Base-by-base conservation (phyloP, 2,888 invertebrate species). In the Agrochola macilenta region DNA sequence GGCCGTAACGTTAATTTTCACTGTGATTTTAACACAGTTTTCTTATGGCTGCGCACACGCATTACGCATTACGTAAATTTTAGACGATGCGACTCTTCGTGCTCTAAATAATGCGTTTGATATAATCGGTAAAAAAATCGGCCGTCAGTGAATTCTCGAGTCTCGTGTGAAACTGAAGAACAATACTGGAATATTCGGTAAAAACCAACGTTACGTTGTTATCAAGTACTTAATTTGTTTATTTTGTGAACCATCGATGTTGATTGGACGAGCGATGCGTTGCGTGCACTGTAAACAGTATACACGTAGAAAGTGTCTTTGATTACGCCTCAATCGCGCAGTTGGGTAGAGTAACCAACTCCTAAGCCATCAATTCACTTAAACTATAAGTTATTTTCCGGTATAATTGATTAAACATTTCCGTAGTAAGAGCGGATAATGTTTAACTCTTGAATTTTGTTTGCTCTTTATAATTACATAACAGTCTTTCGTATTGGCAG, bases 71-170 rank as follows among this genome's bases (percentile, higher is more conserved):
- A 91, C 90, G 91, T 91, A 93, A 93, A 85, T 81, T 84, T 87
- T 66, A 89, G 84, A 86, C 90, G 90, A 90, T 79, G 82, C 71
- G 78, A 81, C 88, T 89, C 82, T 89, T 83, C 83, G 87, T 90
- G 93, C 92, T 94, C 94, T 89, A 93, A 87, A 94, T 93, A 91
- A 86, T 74, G 78, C 81, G 89, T 92, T 89, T 92, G 89, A 86
- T 89, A 39, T 39, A 90, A 91, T 89, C 82, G 79, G 74, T 35
- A 89, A 91, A 89, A 91, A 91, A 90, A 57, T 7, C 43, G 17
- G 14, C 14, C 14, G 54, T 52, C 20, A 20, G n/a, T 52, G 89
- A 89, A 90, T 87, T 78, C n/a, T 73, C 79, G 76, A 88, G 82
- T 85, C 86, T 79, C 88, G 89, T 92, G 92, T 89, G 93, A 92